Base-by-base conservation (phyloP, 2,888 invertebrate species). In the Hedya salicella region DNA sequence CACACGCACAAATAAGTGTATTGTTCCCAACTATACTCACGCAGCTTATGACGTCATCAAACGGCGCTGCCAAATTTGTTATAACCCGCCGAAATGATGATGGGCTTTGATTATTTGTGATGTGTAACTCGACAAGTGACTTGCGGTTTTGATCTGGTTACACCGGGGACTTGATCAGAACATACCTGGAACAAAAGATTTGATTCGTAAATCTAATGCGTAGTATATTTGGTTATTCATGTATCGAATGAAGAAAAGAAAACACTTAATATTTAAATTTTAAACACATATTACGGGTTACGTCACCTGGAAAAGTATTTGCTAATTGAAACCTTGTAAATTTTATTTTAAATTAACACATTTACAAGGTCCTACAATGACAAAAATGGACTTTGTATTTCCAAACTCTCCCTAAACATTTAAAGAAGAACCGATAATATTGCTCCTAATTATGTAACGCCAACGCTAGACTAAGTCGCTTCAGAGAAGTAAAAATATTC, bases 11-110 rank as follows among this genome's bases (percentile, higher is more conserved):
- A 75, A 78, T 70, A 71, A 75, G 74, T 71, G 75, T 77, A 80
- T 82, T 81, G 83, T 85, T 80, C 73, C 69, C 73, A 75, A 68
- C 72, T 70, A 64, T 68, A 78, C 79, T 77, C 64, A 78, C 78
- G 69, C 54, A 56, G 53, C 48, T 71, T 8, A 73, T 83, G 81
- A 83, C 80, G 81, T 81, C 68, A 68, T 57, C 62, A 21, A 66
- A 42, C 72, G 79, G 57, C 68, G 59, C 67, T 49, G 67, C 69
- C 68, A 68, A 66, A 68, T 61, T 65, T 42, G 49, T 46, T 48
- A 32, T 49, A 68, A 42, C 44, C 68, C 52, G 39, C 21, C 67
- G 62, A 71, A 73, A 69, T 69, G 66, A 62, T 62, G 69, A 67
- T 67, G 65, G 59, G 6, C 69, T 70, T 19, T 42, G 16, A 14